Conservation (phyloP, 23 tunicate genomes). For the Clavelina lepadiformis region DNA sequence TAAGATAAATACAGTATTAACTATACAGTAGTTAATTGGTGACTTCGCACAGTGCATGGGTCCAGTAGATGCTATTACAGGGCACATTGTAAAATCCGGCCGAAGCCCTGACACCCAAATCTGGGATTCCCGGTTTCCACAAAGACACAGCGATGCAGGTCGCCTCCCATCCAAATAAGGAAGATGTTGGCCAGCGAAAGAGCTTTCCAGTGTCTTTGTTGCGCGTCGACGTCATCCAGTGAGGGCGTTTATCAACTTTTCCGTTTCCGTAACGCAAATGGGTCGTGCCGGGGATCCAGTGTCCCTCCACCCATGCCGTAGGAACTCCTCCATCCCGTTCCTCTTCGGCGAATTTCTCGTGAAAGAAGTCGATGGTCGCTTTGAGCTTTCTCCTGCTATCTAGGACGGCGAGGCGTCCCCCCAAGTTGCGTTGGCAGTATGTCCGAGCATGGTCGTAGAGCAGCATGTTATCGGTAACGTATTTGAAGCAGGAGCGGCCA, state of each 20-base stretch:
- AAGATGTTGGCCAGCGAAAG: constrained; percentile 36
- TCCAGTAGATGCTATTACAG: constrained; percentile 37
- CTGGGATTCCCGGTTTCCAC: constrained; percentile 27
- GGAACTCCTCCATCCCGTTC: constrained; percentile 28
- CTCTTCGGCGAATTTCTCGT: constrained; percentile 24
- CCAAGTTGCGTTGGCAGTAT: constrained; percentile 33
- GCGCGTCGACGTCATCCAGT: constrained; percentile 46
- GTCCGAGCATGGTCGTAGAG: constrained; percentile 24
- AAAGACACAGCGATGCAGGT: constrained; percentile 39
- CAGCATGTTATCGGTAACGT: constrained; percentile 35
- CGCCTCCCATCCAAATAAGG: constrained; percentile 37
- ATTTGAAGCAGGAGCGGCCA: constrained; percentile 49
- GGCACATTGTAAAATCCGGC: constrained; percentile 64
- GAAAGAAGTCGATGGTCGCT: constrained; percentile 23
- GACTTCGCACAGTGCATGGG: constrained; percentile 59
- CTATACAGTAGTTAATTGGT: too few relatives aligned
- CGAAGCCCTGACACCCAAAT: neutral
- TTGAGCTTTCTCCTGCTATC: constrained; percentile 23
- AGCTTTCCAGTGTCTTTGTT: constrained; percentile 12
- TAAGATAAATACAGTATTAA: too few relatives aligned
- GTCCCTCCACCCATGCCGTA: constrained; percentile 63
- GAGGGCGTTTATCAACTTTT: constrained; percentile 17
- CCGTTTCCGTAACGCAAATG: constrained; percentile 29
- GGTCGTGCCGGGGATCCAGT: constrained; percentile 29
- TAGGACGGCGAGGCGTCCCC: constrained; percentile 31